Evolutionary conservation across 2,888 invertebrate genomes (phyloP), one percentile per base, ranked within the genome.

Genomic region (Megastigmus dorsalis): DNA sequence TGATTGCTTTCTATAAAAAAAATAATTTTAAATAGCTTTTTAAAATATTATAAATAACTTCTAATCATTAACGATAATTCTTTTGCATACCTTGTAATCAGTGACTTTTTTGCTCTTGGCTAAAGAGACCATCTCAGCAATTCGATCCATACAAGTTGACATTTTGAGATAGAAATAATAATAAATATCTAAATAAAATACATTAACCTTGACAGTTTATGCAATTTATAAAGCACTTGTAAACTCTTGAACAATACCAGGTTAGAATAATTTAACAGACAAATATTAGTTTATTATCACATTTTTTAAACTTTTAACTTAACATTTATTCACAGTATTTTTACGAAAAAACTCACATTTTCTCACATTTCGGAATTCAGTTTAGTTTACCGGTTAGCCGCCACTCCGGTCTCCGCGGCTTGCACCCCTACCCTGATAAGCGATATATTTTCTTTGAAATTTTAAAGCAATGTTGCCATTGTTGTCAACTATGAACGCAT

Each of bases 1-100:
- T 41, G 3, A 82, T 76, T 50, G 79, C 82, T 79, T 76, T 82
- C 85, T 85, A 30, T 13, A 80, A 80, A 45, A 65, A 52, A 28
- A 57, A 54, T 43, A 60, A 15, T 9, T 20, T 57, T 6, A 6
- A 18, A 23, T 43, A 48, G 1, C 28, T 41, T 59, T 38, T 13
- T 41, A 30, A 23, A n/a, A n/a, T 3, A 57, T 20, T 9, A 3
- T n/a, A 20, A 48, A 36, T 33, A n/a, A n/a, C n/a, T n/a, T n/a
- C n/a, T n/a, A n/a, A n/a, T n/a, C n/a, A n/a, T 15, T 7, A 28
- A 28, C 10, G 4, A 62, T 41, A 63, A 55, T 73, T 36, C 66
- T 55, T 13, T 20, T 23, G 30, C 55, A 71, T 80, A 84, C 84
- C 65, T 74, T 82, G 38, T 77, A 81, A 5, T 81, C 80, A 0